Conservation (phyloP, 2,113 vertebrate genomes). For the Laticauda colubrina region DNA sequence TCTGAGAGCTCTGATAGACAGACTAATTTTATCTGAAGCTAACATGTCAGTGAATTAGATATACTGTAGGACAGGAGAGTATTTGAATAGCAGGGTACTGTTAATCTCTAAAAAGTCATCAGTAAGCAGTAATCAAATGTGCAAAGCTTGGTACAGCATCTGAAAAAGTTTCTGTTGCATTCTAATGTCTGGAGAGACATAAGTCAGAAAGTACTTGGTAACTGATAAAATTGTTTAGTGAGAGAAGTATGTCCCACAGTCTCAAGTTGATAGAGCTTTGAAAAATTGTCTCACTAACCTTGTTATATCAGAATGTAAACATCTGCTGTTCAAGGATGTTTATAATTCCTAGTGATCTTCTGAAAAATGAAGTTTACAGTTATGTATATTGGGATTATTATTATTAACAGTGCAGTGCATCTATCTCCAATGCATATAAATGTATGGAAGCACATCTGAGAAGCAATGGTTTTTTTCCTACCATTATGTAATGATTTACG, state of each 20-base stretch:
- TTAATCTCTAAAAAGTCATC: slow-evolving; percentile 37
- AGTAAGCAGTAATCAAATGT: slow-evolving; percentile 14
- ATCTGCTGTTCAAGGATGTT: slow-evolving; percentile 5
- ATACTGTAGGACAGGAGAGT: slow-evolving; percentile 21
- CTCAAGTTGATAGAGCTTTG: slow-evolving; percentile 29
- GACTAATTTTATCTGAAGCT: slow-evolving; percentile 34
- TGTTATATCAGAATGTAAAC: slow-evolving; percentile 22
- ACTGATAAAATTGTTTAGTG: slow-evolving; percentile 32
- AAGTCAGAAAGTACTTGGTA: slow-evolving; percentile 21
- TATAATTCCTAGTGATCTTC: slow-evolving; percentile 39
- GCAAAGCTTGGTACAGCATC: neutral
- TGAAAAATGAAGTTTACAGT: slow-evolving; percentile 31
- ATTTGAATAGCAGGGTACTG: slow-evolving; percentile 40
- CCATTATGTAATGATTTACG: neutral
- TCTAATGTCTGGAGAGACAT: slow-evolving; percentile 32
- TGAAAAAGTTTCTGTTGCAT: slow-evolving; percentile 28
- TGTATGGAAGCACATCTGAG: neutral
- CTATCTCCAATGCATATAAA: slow-evolving; percentile 21
- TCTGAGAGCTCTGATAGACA: slow-evolving; percentile 31
- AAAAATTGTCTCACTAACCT: slow-evolving; percentile 36
- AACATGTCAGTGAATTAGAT: slow-evolving; percentile 49
- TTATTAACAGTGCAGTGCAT: neutral
- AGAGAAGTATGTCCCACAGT: slow-evolving; percentile 25
- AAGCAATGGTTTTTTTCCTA: neutral
- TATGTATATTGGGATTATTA: neutral